Base-by-base conservation (phyloP, 2,888 invertebrate genomes). In the Drosophila ochracea region DNA sequence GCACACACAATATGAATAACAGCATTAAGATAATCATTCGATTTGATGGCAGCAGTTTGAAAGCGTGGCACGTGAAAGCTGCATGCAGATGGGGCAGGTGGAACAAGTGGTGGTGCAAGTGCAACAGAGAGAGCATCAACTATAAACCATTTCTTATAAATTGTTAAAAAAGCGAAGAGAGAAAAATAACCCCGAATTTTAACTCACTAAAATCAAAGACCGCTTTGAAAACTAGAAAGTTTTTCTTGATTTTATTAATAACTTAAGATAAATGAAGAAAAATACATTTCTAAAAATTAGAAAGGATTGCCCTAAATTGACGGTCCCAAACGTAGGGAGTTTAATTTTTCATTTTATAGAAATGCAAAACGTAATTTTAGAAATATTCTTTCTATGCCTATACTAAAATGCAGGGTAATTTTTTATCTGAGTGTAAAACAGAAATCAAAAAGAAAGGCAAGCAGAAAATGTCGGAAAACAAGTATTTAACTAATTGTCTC, bases 1-100 rank as follows among this genome's bases (percentile, higher is more conserved):
- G 9, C 55, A 54, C 50, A 55, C 28, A 41, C 57, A 53, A 64
- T 63, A 54, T 69, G 73, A 69, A 73, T 64, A 73, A 41, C 49
- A 35, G 57, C 33, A 31, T 25, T 33, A 53, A 62, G 25, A 57
- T 65, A 75, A 74, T 68, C 64, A 65, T 71, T 66, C 33, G 7
- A 58, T 39, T 68, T 52, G 49, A 66, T 62, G 47, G 76, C 53
- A 67, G 50, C 68, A 37, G 65, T 55, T 63, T 66, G 61, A 54
- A 50, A 66, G 73, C 68, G 69, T 73, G 77, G 50, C 53, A 60
- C 39, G 58, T 62, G 58, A 62, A 60, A 66, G 58, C 37, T 39
- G 59, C 75, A 75, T 65, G 70, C 70, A 70, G 54, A 35, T 21
- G 58, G 54, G 65, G 61, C 49, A 47, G 59, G 66, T 11, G 50